Base-by-base conservation (phyloP, 23 tunicate species). In the Halocynthia roretzi region DNA sequence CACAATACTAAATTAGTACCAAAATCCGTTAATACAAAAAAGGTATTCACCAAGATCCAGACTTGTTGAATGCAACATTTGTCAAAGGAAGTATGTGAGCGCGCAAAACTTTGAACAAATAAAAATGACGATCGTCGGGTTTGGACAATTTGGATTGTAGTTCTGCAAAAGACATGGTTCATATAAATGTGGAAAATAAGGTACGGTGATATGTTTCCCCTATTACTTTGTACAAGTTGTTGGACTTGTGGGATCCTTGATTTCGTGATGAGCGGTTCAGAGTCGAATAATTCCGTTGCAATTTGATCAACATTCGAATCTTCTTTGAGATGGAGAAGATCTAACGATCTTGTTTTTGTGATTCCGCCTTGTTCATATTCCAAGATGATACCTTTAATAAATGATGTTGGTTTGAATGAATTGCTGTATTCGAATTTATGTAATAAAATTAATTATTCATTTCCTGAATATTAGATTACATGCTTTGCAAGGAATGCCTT, bases 31-130 rank as follows among this genome's bases (percentile, higher is more conserved):
- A 10, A 58, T 12, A 72, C 58, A 10, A 60, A 60, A 15, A 15
- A 0, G 31, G 5, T 44, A 22, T 53, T 50, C 21, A 92, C 98
- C 87, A 68, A 62, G 99, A 94, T 19, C 95, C 99, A 48, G 91
- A 84, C 72, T 94, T 94, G 74, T 94, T 94, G 58, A 94, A 94
- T 6, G 99, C 95, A 71, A 94, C 83, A 60, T 94, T 94, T 52
- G 99, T 94, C 6, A 94, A 71, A 5, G 99, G 99, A 44, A 94
- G 73, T 21, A 94, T 85, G 56, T 94, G 99, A 20, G 99, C 99
- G 7, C 94, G 80, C 7, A 94, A 68, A 76, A 88, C 99, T 84
- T 89, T 88, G 75, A 94, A 89, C 17, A 94, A 72, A 82, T 94
- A 89, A 60, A 80, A 94, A 49, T 94, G 90, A 66, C 85, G 87